Base-by-base conservation (phyloP, 2,113 vertebrate genomes). In the Phyllopteryx taeniolatus region DNA sequence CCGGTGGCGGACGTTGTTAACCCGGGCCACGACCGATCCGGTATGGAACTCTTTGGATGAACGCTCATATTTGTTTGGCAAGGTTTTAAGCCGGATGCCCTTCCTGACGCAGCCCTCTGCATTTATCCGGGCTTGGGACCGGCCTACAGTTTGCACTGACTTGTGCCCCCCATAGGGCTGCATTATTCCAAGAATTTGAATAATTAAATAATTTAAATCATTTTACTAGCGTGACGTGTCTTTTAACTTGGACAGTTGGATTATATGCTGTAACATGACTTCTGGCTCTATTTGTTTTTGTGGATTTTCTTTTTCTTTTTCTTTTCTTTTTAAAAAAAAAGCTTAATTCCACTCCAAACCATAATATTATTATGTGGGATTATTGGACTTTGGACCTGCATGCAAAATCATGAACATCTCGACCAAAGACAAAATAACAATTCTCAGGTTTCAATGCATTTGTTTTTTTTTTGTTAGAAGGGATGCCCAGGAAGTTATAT, bases 161-260 rank as follows among this genome's bases (percentile, higher is more conserved):
- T n/a, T n/a, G n/a, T n/a, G n/a, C n/a, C n/a, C n/a, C n/a, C n/a
- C n/a, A n/a, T n/a, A n/a, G n/a, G n/a, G n/a, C n/a, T n/a, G n/a
- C n/a, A 70, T 73, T 60, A 62, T 64, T 76, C 69, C 68, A 70
- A 62, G 20, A 20, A 27, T 27, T 27, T 27, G 27, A 27, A 39
- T 39, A 39, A 39, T 39, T 39, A 39, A 71, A 54, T 9, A 54
- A 53, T 17, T 15, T 56, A 56, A 56, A 56, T 56, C 6, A 9
- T 27, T 56, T 22, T 8, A 22, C 1, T 27, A 27, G 27, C 27
- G 27, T 27, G 27, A 27, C 27, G 27, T 17, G 13, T 15, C 14
- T 33, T 35, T 31, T 31, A 60, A 12, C 27, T 31, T 53, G 7
- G 13, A 53, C 54, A 47, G 13, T 47, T 9, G 10, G 53, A 56